These are phyloP conservation scores for Pristiophorus japonicus DNA, from an alignment of 2,113 vertebrate genomes.

Conservation along the genomic window DNA sequence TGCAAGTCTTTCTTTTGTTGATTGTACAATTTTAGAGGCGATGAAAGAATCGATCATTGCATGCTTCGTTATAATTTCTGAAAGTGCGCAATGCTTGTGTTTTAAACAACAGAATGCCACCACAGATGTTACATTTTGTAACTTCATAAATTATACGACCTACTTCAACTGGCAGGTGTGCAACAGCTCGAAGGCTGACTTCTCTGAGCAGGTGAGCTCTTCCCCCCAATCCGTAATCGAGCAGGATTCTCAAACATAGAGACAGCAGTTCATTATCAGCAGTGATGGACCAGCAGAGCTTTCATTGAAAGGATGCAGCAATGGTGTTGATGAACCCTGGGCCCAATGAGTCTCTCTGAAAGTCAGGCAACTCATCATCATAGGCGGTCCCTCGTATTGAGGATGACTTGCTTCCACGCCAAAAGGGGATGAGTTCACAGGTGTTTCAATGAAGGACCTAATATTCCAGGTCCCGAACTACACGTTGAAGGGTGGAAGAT, in stretches of 20 bases:
- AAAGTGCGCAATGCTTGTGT: background rate
- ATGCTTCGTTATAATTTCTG: background rate
- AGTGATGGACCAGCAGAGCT: no score
- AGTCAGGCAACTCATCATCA: no score
- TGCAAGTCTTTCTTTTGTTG: no score
- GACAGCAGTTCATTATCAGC: background rate
- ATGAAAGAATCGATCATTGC: no score
- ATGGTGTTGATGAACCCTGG: background rate
- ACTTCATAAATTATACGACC: background rate
- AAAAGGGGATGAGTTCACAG: no score
- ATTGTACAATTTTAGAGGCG: no score
- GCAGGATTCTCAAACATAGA: background rate
- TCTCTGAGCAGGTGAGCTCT: background rate
- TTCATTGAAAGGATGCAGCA: background rate
- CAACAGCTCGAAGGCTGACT: background rate
- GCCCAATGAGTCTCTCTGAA: background rate
- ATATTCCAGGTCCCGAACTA: no score
- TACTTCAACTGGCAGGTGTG: background rate
- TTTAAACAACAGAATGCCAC: background rate
- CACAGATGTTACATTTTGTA: background rate
- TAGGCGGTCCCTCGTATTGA: no score
- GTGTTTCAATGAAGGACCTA: no score
- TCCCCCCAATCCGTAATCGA: background rate
- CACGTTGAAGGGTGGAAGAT: no score
- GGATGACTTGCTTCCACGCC: no score